Conservation (phyloP, 2,113 vertebrate genomes). For the Salvator merianae region DNA sequence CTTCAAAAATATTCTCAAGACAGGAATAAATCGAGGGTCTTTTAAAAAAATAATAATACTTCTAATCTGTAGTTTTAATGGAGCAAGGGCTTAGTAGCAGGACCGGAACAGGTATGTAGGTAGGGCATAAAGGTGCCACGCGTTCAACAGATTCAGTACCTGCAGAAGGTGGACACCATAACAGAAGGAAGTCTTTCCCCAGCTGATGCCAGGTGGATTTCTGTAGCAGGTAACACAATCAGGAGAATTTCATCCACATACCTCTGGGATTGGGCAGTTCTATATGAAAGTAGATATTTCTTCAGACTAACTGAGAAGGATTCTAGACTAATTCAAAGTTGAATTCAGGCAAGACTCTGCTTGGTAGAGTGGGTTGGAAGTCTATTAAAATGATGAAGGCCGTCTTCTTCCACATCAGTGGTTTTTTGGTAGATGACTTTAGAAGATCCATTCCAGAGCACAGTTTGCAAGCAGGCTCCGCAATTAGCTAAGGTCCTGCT, state of each 20-base stretch:
- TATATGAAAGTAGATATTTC: no score
- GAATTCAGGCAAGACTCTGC: not conserved
- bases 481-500: not conserved
- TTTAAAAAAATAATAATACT: no score
- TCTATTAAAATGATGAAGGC: not conserved
- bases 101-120: not conserved
- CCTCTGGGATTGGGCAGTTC: no score
- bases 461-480: not conserved
- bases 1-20: no score
- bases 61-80: not conserved
- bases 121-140: not conserved
- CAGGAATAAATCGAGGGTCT: not conserved
- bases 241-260: no score
- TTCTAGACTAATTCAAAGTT: not conserved
- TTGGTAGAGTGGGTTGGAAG: not conserved
- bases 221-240: no score
- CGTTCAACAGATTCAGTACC: no score
- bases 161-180: no score
- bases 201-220: no score
- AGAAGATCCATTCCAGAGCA: no score
- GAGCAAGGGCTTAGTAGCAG: not conserved
- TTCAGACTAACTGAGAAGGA: no score
- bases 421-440: not conserved
- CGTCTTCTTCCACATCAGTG: not conserved
- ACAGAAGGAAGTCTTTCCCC: no score